A percentile compares a stretch with the other conserved stretches of the same genome.
Conservation (phyloP, 2,888 invertebrate species). For the Agonum fuliginosum region DNA sequence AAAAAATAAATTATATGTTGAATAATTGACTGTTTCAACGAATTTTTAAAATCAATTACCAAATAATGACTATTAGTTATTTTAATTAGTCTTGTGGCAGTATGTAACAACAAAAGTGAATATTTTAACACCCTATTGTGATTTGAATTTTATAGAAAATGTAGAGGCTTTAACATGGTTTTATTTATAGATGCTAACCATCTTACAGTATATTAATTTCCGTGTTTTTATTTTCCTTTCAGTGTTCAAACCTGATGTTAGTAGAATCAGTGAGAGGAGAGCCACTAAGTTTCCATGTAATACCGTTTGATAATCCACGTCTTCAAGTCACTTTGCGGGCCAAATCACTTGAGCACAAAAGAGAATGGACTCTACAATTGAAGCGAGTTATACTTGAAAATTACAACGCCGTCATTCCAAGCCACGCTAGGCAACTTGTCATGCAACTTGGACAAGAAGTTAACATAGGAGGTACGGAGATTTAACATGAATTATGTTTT, state of each 20-base stretch:
- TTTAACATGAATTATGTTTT: too few relatives aligned
- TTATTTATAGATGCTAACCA: too few relatives aligned
- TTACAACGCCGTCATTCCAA: slow-evolving; percentile 94
- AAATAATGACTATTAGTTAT: too few relatives aligned
- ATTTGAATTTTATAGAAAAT: too few relatives aligned
- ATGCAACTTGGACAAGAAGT: slow-evolving; percentile 88
- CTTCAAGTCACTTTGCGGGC: slow-evolving; percentile 93
- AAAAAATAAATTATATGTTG: too few relatives aligned
- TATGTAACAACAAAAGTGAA: too few relatives aligned
- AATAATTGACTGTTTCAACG: too few relatives aligned
- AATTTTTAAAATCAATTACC: too few relatives aligned
- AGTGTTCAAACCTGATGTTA: slow-evolving; percentile 98
- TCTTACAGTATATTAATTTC: too few relatives aligned
- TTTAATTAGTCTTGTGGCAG: not conserved
- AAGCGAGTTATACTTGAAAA: slow-evolving; percentile 95
- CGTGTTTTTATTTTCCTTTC: slow-evolving; percentile 65
- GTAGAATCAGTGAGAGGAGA: slow-evolving; percentile 96
- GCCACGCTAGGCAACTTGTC: slow-evolving; percentile 93
- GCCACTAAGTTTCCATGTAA: slow-evolving; percentile 95
- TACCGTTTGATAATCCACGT: slow-evolving; percentile 96
- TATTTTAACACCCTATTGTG: too few relatives aligned
- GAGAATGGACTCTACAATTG: slow-evolving; percentile 87
- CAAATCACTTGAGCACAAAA: slow-evolving; percentile 87
- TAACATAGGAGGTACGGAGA: slow-evolving; percentile 68
- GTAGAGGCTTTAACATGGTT: too few relatives aligned